Evolutionary conservation across 2,888 invertebrate genomes (phyloP).

Genomic region (Mythimna ferrago): DNA sequence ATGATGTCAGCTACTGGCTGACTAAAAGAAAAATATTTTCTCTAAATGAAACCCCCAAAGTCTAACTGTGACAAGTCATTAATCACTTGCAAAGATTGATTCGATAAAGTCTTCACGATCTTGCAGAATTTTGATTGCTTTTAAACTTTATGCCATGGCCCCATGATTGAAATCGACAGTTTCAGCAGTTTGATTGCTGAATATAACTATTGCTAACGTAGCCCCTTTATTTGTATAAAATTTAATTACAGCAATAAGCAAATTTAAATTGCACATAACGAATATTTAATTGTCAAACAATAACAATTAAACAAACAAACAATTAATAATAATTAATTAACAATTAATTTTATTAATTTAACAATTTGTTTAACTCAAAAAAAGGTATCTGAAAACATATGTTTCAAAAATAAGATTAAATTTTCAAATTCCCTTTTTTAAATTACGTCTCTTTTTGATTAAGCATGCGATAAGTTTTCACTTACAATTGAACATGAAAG

Average conservation of each 20-base stretch:
- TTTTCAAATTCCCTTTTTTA: no score
- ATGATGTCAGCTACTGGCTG: no score
- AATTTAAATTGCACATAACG: neutral
- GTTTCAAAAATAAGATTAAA: no score
- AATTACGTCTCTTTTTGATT: no score
- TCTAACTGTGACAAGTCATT: neutral
- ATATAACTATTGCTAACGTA: neutral
- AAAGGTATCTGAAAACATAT: no score
- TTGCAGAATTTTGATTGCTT: neutral
- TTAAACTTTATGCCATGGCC: neutral
- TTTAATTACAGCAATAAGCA: constrained; percentile 6
- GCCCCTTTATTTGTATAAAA: neutral
- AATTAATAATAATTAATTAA: no score
- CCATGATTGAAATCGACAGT: constrained; percentile 8
- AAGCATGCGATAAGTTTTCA: constrained; percentile 32
- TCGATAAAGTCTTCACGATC: neutral
- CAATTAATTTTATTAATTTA: no score
- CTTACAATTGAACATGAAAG: constrained; percentile 45
- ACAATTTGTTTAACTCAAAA: no score
- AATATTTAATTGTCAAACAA: no score
- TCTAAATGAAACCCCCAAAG: neutral
- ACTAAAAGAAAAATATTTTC: neutral
- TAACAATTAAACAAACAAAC: no score
- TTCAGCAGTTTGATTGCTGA: neutral
- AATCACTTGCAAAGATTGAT: neutral